phyloP scores from a whole-genome alignment of 2,888 invertebrate species.

The Oscheius sp. region DNA sequence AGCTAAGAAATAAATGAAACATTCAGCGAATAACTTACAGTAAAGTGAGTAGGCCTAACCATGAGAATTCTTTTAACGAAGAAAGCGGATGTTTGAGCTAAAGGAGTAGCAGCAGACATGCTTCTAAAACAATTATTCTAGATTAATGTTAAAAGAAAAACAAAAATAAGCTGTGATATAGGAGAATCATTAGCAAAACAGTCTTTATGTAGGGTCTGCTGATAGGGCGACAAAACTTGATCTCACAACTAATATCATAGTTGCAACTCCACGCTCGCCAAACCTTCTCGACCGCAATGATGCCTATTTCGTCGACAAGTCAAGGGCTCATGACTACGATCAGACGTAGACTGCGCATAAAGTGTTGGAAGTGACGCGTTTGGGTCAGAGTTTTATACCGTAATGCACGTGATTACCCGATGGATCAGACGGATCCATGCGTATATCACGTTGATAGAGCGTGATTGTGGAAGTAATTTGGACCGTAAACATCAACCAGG shows the following conservation, averaged over 20 bases:
- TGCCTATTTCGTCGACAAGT: not conserved
- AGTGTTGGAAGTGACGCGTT: constrained; percentile 8
- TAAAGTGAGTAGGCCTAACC: constrained; percentile 66
- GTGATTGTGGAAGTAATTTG: too few relatives aligned
- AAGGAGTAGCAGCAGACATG: constrained; percentile 11
- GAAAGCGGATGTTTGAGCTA: constrained; percentile 8
- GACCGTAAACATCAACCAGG: too few relatives aligned
- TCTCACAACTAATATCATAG: not conserved
- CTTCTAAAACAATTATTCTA: not conserved
- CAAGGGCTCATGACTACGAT: not conserved
- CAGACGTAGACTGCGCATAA: not conserved
- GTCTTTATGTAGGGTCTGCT: not conserved
- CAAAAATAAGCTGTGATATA: not conserved
- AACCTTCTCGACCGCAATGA: not conserved
- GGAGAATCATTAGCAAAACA: not conserved
- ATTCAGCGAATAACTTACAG: constrained; percentile 35
- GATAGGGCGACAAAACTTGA: not conserved
- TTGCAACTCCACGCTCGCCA: not conserved
- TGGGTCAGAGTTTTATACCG: constrained; percentile 10
- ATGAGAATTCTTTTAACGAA: constrained; percentile 56
- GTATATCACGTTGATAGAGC: not conserved
- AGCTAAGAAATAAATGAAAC: too few relatives aligned
- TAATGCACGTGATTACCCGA: constrained; percentile 16
- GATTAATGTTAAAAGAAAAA: not conserved
- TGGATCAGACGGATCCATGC: not conserved